Evolutionary conservation across 2,797 vertebrate species (phyloP), one percentile per base, ranked within the genome.

Genomic region (Rhadinocentrus ornatus): DNA sequence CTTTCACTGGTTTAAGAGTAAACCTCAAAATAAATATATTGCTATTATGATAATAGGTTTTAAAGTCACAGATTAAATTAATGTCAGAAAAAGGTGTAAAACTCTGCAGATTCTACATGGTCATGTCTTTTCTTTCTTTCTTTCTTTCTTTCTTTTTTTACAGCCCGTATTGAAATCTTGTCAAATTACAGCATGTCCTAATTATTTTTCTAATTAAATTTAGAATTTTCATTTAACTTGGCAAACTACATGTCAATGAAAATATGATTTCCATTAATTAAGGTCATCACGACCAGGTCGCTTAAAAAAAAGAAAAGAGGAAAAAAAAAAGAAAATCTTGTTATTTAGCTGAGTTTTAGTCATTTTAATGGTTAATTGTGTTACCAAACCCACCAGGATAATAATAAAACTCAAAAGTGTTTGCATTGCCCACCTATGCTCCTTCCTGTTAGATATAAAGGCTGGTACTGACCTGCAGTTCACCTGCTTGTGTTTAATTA

Each of bases 401-500:
- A 78, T 39, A 69, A 75, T 83, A 46, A 73, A 82, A 71, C 65
- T 62, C 60, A 22, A 32, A 26, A 39, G 61, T 20, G 62, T 56
- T 39, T 63, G 39, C 34, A 26, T 56, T 37, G 46, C 48, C 35
- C 10, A 1, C n/a, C 63, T 73, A 37, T 15, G 41, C 67, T 41
- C 69, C 31, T 48, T 72, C 24, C 7, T 74, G 70, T 83, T 83
- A 82, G 80, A 81, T 83, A 85, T 85, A 69, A 77, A 77, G 77
- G 71, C 68, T 32, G n/a, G 37, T 69, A 72, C 84, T 89, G 88
- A 93, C 85, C 87, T 62, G 68, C 69, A 73, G 74, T 86, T 82
- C 66, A 69, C 62, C n/a, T 62, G 75, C 74, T 88, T 54, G 74
- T 90, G 77, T 81, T 88, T 84, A 89, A 87, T 91, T 84, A 90